Conservation (phyloP, 2,113 vertebrate species). For the Trogon surrucura region DNA sequence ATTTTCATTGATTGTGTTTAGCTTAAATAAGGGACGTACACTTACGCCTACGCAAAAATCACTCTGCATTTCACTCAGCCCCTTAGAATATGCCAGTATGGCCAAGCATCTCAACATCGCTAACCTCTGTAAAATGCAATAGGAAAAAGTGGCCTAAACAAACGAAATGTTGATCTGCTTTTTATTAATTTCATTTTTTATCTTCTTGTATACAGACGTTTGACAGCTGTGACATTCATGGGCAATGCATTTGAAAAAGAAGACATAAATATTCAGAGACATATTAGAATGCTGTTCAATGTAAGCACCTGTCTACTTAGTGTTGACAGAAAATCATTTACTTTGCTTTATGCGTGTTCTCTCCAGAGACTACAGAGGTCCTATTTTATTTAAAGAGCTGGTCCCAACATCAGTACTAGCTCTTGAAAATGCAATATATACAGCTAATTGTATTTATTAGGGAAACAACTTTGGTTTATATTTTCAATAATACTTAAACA, state of each 20-base stretch:
- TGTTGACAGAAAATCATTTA: slow-evolving; percentile 95
- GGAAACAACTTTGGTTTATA: slow-evolving; percentile 76
- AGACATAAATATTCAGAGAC: slow-evolving; percentile 98
- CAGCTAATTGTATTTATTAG: slow-evolving; percentile 80
- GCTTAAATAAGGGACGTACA: slow-evolving; percentile 50
- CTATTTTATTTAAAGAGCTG: slow-evolving; percentile 89
- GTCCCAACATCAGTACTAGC: slow-evolving; percentile 73
- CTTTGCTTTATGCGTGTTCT: slow-evolving; percentile 90
- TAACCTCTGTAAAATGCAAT: slow-evolving; percentile 27
- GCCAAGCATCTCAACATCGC: slow-evolving; percentile 39
- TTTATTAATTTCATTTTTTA: slow-evolving; percentile 96
- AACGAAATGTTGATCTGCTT: slow-evolving; percentile 87
- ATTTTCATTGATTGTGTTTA: slow-evolving; percentile 57
- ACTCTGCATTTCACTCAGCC: slow-evolving; percentile 47
- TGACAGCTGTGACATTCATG: slow-evolving; percentile 97
- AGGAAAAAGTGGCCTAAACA: slow-evolving; percentile 78
- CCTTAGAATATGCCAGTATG: slow-evolving; percentile 43
- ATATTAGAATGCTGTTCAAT: slow-evolving; percentile 96
- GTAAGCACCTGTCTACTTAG: slow-evolving; percentile 98
- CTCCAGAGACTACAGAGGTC: slow-evolving; percentile 88
- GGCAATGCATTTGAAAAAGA: slow-evolving; percentile 90
- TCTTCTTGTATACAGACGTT: slow-evolving; percentile 83
- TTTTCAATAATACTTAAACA: slow-evolving; percentile 73
- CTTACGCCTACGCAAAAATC: slow-evolving; percentile 23
- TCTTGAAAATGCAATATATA: slow-evolving; percentile 76